Evolutionary conservation across 2,113 vertebrate genomes (phyloP), one percentile per base, ranked within the genome.

Genomic region (Eonycteris spelaea): DNA sequence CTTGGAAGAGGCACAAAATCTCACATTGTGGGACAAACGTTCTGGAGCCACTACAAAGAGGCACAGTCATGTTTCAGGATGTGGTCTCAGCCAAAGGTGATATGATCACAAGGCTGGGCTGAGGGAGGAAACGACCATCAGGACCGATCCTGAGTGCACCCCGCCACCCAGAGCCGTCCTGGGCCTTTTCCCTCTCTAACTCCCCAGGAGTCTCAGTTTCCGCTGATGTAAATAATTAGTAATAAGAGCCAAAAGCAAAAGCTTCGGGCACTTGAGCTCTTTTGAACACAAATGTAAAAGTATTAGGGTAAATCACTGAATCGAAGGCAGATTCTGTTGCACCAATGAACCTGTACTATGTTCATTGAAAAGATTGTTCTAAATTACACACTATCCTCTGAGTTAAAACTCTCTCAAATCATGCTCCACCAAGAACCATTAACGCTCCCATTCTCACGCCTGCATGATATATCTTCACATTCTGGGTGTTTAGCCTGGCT

Each of bases 71-170:
- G 51, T 65, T 84, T 80, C 93, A 95, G 94, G 96, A 94, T 87
- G 86, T 75, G 51, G 74, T 84, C 95, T 95, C 70, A 21, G 97
- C 43, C 96, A 93, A 94, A 90, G 71, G 63, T 79, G 96, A 96
- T 92, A 92, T 1, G 19, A 97, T 92, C 90, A 65, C 74, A 78
- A 83, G 70, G 48, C 53, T 7, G 15, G 78, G 18, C 18, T 73
- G 35, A 92, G 30, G 93, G 26, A 91, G 92, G 94, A 94, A 92
- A 86, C 53, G 68, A 63, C 68, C 55, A 75, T 95, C 35, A 18
- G 78, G 35, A 57, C 63, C 51, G 89, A 77, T 85, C 83, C 61
- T 79, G 30, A 45, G 16, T 91, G n/a, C 45, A 16, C n/a, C 61
- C 73, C 6, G 1, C 53, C 40, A 74, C 87, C 92, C 89, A 45